Percentiles rank a stretch among this genome's conserved stretches.
These are phyloP conservation scores for Agrenia bidenticulata DNA, from an alignment of 2,888 invertebrate genomes.

Conservation along the genomic window DNA sequence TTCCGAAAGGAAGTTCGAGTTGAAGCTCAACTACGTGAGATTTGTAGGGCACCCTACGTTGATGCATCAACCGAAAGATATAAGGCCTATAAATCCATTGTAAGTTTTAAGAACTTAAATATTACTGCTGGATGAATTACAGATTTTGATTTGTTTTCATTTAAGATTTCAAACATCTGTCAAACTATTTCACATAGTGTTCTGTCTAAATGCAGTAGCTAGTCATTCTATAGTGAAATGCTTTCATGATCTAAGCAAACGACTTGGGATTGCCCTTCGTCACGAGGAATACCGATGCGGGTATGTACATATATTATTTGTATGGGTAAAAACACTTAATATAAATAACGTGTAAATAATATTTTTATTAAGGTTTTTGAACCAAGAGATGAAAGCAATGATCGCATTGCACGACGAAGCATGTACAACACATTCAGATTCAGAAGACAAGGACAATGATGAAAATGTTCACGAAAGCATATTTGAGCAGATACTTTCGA, in stretches of 20 bases:
- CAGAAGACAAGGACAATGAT: slow-evolving; percentile 54
- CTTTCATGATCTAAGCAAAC: slow-evolving; percentile 89
- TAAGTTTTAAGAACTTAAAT: slow-evolving; percentile 27
- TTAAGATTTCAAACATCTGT: slow-evolving; percentile 50
- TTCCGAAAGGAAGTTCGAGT: slow-evolving; percentile 66
- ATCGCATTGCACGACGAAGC: slow-evolving; percentile 66
- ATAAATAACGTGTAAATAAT: no score
- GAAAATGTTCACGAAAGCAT: slow-evolving; percentile 35
- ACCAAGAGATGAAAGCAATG: slow-evolving; percentile 86
- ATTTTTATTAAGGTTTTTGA: slow-evolving; percentile 69
- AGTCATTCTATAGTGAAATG: slow-evolving; percentile 90
- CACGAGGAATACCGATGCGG: slow-evolving; percentile 87
- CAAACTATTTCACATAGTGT: slow-evolving; percentile 65
- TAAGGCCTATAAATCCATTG: slow-evolving; percentile 43
- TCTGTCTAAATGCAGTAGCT: slow-evolving; percentile 85
- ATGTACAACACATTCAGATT: slow-evolving; percentile 57
- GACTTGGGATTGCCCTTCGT: slow-evolving; percentile 79
- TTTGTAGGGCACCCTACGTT: slow-evolving; percentile 93
- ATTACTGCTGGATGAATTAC: not conserved
- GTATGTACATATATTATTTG: not conserved
- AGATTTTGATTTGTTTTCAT: not conserved
- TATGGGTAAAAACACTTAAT: no score
- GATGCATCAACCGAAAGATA: slow-evolving; percentile 59
- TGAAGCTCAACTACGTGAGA: slow-evolving; percentile 74
- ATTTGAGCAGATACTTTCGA: slow-evolving; percentile 61